These are phyloP conservation scores for Strongylocentrotus purpuratus DNA, from an alignment of 35 echinoderm and acorn worm genomes.

Conservation along the genomic window DNA sequence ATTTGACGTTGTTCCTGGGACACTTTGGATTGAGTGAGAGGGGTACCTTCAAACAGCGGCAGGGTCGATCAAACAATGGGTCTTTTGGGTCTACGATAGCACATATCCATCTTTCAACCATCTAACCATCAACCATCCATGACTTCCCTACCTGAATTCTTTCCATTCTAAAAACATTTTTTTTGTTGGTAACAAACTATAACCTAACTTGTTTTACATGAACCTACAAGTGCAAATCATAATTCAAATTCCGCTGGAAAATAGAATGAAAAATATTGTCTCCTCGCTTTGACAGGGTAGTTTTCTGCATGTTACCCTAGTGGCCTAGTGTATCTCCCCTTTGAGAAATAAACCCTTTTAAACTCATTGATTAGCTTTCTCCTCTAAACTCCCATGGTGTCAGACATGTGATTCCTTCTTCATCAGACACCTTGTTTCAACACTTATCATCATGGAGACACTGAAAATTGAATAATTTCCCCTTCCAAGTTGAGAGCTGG, in stretches of 20 bases:
- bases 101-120: background rate
- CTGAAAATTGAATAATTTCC: constrained; percentile 28
- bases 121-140: background rate
- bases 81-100: background rate
- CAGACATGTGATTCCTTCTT: constrained; percentile 15
- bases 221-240: background rate
- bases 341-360: constrained; percentile 12
- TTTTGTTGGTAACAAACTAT: no score
- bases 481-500: background rate
- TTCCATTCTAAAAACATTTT: no score
- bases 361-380: background rate
- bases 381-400: background rate
- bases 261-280: background rate
- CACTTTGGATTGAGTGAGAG: background rate
- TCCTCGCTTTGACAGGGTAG: background rate
- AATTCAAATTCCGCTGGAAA: background rate
- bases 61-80: background rate
- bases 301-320: background rate
- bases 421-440: background rate
- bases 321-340: background rate
- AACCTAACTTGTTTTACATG: background rate
- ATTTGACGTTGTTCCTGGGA: background rate
- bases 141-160: background rate
- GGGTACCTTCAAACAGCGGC: background rate
- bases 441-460: constrained; percentile 39